A percentile compares a stretch with the other conserved stretches of the same genome.
Conservation (phyloP, 2,797 vertebrate species). For the Cryptoprocta ferox region DNA sequence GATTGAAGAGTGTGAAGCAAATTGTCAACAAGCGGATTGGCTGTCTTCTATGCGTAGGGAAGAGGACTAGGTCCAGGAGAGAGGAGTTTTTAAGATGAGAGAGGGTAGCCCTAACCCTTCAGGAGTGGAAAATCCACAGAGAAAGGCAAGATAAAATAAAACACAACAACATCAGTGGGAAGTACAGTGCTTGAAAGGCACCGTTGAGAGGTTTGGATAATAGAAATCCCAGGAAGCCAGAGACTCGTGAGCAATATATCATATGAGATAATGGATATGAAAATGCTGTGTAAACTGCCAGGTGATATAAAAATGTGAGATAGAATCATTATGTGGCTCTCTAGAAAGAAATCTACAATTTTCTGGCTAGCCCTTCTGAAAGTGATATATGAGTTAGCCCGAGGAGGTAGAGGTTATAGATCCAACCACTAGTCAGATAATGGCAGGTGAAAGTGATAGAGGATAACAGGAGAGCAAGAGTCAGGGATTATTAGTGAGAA, state of each 20-base stretch:
- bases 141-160: slow-evolving; percentile 2
- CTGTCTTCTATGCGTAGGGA: neutral
- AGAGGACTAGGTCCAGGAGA: neutral
- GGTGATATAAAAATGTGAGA: neutral
- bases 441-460: neutral
- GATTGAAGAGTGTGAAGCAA: neutral
- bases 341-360: slow-evolving; percentile 4
- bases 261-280: slow-evolving; percentile 39
- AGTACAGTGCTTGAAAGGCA: neutral
- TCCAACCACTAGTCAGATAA: neutral
- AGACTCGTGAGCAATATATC: neutral
- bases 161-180: neutral
- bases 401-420: neutral
- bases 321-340: neutral
- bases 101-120: neutral
- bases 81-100: neutral
- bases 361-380: neutral
- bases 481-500: neutral
- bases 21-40: neutral
- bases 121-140: neutral
- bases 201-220: neutral
- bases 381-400: neutral
- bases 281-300: slow-evolving; percentile 47
- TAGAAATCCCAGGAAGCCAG: slow-evolving; percentile 43
- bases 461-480: neutral